Base-by-base conservation (phyloP, 2,113 vertebrate genomes). In the Plotosus lineatus region DNA sequence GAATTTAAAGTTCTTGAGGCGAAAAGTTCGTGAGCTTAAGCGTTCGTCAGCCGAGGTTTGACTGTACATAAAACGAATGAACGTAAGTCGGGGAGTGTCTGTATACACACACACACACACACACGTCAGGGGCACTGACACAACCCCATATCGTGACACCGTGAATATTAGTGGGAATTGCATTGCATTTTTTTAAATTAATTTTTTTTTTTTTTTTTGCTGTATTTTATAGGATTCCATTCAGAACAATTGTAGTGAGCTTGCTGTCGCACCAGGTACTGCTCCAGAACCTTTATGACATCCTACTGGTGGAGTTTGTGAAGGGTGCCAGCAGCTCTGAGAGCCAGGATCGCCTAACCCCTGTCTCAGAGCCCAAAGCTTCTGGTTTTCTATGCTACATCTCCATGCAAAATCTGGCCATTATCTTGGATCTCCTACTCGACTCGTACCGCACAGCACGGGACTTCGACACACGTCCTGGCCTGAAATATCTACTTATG, bases 261-360 rank as follows among this genome's bases (percentile, higher is more conserved):
- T 90, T 99, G 73, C 90, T 99, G 50, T 99, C 98, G 28, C 98
- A 99, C 80, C 98, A 99, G 90, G 98, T 99, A 14, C 88, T 99
- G 31, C 95, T 99, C 0, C 98, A 99, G 89, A 99, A 99, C 90
- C 92, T 99, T 4, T 95, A 95, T 1, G 97, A 99, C 83, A 95
- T 99, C 89, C 89, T 99, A 77, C 85, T 99, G 74, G 97, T 98
- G 87, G 98, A 99, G 89, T 98, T 98, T 14, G 94, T 97, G 77
- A 96, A 95, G 88, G 95, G 94, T 28, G 95, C 96, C 0, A 94
- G 66, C 26, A 74, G 69, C 51, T 31, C 53, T 1, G 85, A 92
- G 1, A 58, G 88, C 3, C 95, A 97, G 10, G 85, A 85, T 53
- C 94, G 90, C 87, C 89, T 90, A 21, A 91, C 91, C 0, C 86